phyloP scores from a whole-genome alignment of 2,113 vertebrate species.

The Pontoporia blainvillei region DNA sequence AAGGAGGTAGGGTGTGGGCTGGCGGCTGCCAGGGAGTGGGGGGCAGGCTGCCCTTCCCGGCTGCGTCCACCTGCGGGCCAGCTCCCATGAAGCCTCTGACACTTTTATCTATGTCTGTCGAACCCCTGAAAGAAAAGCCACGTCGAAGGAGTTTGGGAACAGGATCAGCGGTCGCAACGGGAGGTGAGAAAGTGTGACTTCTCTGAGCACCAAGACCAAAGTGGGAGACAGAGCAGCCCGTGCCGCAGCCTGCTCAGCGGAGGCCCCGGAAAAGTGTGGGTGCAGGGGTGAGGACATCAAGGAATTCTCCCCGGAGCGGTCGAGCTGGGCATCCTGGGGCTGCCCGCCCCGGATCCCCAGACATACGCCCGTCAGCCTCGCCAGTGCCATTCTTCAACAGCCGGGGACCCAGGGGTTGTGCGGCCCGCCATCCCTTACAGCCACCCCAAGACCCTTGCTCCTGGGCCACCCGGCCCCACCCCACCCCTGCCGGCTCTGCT shows the following conservation, averaged over 20 bases:
- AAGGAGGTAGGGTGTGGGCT: neutral
- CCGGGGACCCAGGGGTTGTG: too few relatives aligned
- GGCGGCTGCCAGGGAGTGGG: fast-evolving
- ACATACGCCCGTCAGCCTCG: neutral
- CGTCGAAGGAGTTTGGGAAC: neutral
- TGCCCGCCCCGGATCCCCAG: fast-evolving
- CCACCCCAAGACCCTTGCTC: neutral
- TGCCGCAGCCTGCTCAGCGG: neutral
- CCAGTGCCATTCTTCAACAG: too few relatives aligned
- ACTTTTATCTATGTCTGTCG: neutral
- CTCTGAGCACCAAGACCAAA: neutral
- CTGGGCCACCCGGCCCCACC: fast-evolving
- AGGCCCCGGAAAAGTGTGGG: neutral
- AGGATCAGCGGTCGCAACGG: neutral
- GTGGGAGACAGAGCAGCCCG: neutral
- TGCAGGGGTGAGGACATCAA: fast-evolving
- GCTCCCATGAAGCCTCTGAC: neutral
- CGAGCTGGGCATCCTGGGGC: neutral
- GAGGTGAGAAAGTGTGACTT: neutral
- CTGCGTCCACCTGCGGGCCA: neutral
- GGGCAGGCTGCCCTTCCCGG: too few relatives aligned
- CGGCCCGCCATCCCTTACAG: neutral
- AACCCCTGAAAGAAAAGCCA: neutral
- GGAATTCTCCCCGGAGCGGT: neutral
- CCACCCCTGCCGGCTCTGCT: neutral